Percentiles rank a stretch among this genome's conserved stretches.
Evolutionary conservation across 2,888 invertebrate genomes (phyloP).

Genomic region (Euclidia mi): DNA sequence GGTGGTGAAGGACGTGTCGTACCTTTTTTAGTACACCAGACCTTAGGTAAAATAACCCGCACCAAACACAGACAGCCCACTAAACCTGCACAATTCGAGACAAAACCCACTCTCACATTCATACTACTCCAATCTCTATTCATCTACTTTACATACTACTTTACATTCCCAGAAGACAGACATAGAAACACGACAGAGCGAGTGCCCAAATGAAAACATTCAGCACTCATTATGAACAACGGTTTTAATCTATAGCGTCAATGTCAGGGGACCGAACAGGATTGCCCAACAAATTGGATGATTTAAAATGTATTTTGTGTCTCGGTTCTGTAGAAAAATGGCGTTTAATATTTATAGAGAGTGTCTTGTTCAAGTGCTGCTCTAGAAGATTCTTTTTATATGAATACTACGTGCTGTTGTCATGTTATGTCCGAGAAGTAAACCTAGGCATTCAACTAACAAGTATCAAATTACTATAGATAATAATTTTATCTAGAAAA

Average conservation of each 20-base stretch:
- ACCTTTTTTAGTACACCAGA: too few species aligned
- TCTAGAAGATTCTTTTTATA: background rate
- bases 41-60: too few species aligned
- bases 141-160: constrained; percentile 8
- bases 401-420: too few species aligned
- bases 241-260: constrained; percentile 57
- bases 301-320: constrained; percentile 56
- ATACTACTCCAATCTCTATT: constrained; percentile 10
- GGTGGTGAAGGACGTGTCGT: too few species aligned
- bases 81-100: too few species aligned
- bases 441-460: too few species aligned
- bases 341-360: constrained; percentile 5
- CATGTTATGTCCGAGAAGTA: too few species aligned
- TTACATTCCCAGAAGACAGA: constrained; percentile 24
- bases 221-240: constrained; percentile 63
- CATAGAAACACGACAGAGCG: constrained; percentile 1
- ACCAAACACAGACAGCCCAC: too few species aligned
- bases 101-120: background rate
- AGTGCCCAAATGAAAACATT: constrained; percentile 63
- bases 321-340: constrained; percentile 40
- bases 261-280: constrained; percentile 54
- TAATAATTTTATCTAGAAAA: too few species aligned
- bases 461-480: too few species aligned
- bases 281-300: constrained; percentile 65
- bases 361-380: background rate